Conservation (phyloP, 1,140 invertebrate genomes). For the Anthonomus grandis region DNA sequence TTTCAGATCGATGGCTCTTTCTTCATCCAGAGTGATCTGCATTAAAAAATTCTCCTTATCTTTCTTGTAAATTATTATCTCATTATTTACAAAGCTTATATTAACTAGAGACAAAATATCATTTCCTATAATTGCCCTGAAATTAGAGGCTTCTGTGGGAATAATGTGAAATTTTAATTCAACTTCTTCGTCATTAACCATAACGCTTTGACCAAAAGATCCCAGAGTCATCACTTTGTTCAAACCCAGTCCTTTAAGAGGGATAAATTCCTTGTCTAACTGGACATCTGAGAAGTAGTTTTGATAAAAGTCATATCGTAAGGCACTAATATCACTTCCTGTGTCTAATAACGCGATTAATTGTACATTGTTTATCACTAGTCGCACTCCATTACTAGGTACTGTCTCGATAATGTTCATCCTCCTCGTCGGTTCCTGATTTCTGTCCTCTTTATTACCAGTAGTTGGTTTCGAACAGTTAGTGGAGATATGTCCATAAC, state of each 20-base stretch:
- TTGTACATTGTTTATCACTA: neutral
- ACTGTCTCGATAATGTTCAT: neutral
- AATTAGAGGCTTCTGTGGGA: slow-evolving; percentile 1
- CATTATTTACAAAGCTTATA: slow-evolving; percentile 5
- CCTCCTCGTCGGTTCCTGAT: neutral
- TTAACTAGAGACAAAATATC: slow-evolving; percentile 3
- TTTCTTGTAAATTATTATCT: slow-evolving; percentile 2
- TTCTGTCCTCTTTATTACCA: neutral
- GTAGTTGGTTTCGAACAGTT: neutral
- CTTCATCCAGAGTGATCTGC: slow-evolving; percentile 16
- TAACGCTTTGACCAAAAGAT: slow-evolving; percentile 12
- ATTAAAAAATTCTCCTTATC: slow-evolving; percentile 16
- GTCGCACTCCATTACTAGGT: neutral
- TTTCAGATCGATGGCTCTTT: neutral
- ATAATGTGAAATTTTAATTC: slow-evolving; percentile 5
- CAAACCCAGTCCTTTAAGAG: slow-evolving; percentile 9
- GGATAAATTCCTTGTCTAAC: neutral
- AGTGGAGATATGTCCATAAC: slow-evolving; percentile 12
- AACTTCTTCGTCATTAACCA: slow-evolving; percentile 17
- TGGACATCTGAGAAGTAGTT: slow-evolving; percentile 4
- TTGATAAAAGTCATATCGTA: slow-evolving; percentile 12
- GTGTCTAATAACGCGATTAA: slow-evolving; percentile 9
- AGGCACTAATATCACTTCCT: slow-evolving; percentile 13
- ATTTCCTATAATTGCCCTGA: slow-evolving; percentile 13
- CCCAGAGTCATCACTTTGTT: slow-evolving; percentile 8